These are phyloP conservation scores for Oligia strigilis DNA, from an alignment of 2,888 invertebrate genomes.

Conservation along the genomic window DNA sequence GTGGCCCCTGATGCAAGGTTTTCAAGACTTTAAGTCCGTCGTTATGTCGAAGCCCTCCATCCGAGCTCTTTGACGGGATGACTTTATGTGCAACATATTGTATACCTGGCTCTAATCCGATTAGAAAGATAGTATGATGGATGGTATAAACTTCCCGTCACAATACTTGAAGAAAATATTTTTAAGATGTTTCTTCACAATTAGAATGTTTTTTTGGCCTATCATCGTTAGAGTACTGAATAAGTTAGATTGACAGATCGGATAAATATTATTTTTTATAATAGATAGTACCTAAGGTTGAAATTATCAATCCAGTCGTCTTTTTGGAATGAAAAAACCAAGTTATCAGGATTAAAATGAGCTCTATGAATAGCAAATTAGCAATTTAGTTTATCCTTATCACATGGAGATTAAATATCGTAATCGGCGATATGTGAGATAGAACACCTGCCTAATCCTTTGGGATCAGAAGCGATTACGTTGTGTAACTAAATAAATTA, in stretches of 20 bases:
- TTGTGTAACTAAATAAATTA: conserved; percentile 60
- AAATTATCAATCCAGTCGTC: not conserved
- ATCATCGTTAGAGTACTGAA: not conserved
- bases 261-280: not conserved
- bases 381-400: conserved; percentile 36
- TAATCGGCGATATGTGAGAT: conserved; percentile 41
- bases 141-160: not conserved
- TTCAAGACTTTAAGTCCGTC: conserved; percentile 77
- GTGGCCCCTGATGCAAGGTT: conserved; percentile 74
- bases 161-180: conserved; percentile 10
- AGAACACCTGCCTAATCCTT: conserved; percentile 56
- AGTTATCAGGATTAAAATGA: conserved; percentile 14
- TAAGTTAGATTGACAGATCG: not conserved
- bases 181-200: not conserved
- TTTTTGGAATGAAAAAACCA: conserved; percentile 12
- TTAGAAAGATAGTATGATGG: conserved; percentile 14
- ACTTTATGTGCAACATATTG: conserved; percentile 41
- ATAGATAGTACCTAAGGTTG: not conserved
- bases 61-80: conserved; percentile 59
- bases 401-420: conserved; percentile 49
- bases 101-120: conserved; percentile 30
- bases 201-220: not conserved
- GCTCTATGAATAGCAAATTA: conserved; percentile 47
- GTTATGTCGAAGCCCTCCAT: conserved; percentile 75
- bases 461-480: conserved; percentile 48